These are phyloP conservation scores for Magallana angulata DNA, from an alignment of 1,140 invertebrate species.

Conservation along the genomic window DNA sequence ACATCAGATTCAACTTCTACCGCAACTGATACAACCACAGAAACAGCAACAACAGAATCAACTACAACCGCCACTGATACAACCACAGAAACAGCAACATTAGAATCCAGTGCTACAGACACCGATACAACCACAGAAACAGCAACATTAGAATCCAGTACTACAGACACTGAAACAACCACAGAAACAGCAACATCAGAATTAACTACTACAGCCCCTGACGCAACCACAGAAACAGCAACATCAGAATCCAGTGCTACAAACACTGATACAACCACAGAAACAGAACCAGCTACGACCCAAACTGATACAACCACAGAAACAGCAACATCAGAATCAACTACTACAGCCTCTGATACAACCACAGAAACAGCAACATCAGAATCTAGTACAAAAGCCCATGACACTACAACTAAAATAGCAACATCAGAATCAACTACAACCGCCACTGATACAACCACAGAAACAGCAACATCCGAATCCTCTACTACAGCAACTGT, in stretches of 20 bases:
- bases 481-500: neutral
- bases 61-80: too few relatives aligned
- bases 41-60: too few relatives aligned
- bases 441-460: neutral
- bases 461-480: neutral
- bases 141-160: too few relatives aligned
- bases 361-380: neutral
- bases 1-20: neutral
- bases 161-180: too few relatives aligned
- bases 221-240: too few relatives aligned
- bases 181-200: too few relatives aligned
- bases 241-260: too few relatives aligned
- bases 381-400: neutral
- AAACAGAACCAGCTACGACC: neutral
- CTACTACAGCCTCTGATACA: neutral
- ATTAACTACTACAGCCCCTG: too few relatives aligned
- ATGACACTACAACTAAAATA: neutral
- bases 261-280: neutral
- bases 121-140: too few relatives aligned
- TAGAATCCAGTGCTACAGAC: too few relatives aligned
- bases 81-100: too few relatives aligned
- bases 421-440: neutral
- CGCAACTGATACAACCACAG: too few relatives aligned
- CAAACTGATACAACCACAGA: neutral
- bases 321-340: neutral